A percentile compares a stretch with the other conserved stretches of the same genome.
These are phyloP conservation scores for Lanistes nyassanus DNA, from an alignment of 1,140 invertebrate genomes.

Conservation along the genomic window DNA sequence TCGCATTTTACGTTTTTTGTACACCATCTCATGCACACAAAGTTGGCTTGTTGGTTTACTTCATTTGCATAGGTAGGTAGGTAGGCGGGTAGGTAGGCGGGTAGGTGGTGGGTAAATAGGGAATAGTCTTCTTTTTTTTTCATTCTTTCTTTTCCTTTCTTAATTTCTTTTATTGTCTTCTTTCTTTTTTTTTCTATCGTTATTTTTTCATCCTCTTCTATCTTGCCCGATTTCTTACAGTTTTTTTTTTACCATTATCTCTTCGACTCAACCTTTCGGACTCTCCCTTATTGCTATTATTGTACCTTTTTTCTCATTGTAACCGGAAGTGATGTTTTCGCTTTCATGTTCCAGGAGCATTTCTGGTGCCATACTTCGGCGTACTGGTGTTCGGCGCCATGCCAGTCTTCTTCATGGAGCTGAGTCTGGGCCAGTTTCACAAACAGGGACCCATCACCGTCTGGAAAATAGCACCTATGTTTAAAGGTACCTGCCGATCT, in stretches of 20 bases:
- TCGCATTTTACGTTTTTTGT: too few species aligned
- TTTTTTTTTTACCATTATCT: too few species aligned
- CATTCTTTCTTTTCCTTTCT: conserved; percentile 1
- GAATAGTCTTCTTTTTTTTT: conserved; percentile 5
- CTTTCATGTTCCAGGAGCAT: conserved; percentile 54
- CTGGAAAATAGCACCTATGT: conserved; percentile 90
- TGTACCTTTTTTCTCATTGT: too few species aligned
- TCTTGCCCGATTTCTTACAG: not conserved
- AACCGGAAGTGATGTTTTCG: too few species aligned
- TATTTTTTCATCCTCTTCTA: not conserved
- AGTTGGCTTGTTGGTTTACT: too few species aligned
- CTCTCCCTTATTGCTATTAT: too few species aligned
- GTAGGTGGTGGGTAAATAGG: too few species aligned
- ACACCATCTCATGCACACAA: too few species aligned
- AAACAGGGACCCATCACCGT: conserved; percentile 65
- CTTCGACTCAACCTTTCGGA: too few species aligned
- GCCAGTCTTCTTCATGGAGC: conserved; percentile 69
- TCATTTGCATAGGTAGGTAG: too few species aligned
- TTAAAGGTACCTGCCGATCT: conserved; percentile 81
- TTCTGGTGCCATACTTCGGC: conserved; percentile 66
- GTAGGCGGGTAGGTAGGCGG: too few species aligned
- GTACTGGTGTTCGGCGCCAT: conserved; percentile 66
- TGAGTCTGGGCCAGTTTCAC: conserved; percentile 68
- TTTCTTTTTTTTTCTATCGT: not conserved
- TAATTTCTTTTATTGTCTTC: not conserved